Base-by-base conservation (phyloP, 2,888 invertebrate species). In the Argyresthia albistria region DNA sequence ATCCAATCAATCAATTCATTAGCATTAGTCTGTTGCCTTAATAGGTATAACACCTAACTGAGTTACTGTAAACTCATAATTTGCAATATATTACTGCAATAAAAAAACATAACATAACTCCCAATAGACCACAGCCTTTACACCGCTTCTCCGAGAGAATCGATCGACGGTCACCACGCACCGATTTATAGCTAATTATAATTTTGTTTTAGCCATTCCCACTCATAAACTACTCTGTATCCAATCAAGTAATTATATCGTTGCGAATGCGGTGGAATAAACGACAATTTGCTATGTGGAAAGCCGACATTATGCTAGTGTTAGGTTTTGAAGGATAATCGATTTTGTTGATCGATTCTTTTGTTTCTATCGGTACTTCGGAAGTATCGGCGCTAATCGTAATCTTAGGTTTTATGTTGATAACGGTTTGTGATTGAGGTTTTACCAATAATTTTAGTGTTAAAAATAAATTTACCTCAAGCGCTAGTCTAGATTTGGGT, bases 111-210 rank as follows among this genome's bases (percentile, higher is more conserved):
- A 25, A 25, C 25, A 25, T 6, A 25, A 25, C 25, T 25, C 25
- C 25, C 25, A 25, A 25, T 25, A 6, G 25, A 25, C 6, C 25
- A 25, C 25, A 25, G 25, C 25, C 25, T 25, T 25, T 25, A 25
- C 6, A 25, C 6, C 6, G 25, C 25, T 25, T 25, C 25, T 25
- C 25, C 25, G 64, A 60, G 55, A 51, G 57, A 61, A 62, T 67
- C 70, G 74, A 70, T 67, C 68, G 69, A 69, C 69, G 66, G 73
- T 74, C 76, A 69, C 69, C 66, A 66, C 70, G 69, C 63, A 65
- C 69, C 69, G 76, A 81, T 81, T 84, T 81, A 83, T 73, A 64
- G 73, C 71, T 81, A 76, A 82, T 82, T 80, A 78, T 77, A 73
- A 79, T 80, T 80, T 76, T 76, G 73, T 79, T 78, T 76, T 67